A percentile compares a stretch with the other conserved stretches of the same genome.
These are phyloP conservation scores for Artibeus jamaicensis DNA, from an alignment of 2,797 vertebrate species.

Conservation along the genomic window DNA sequence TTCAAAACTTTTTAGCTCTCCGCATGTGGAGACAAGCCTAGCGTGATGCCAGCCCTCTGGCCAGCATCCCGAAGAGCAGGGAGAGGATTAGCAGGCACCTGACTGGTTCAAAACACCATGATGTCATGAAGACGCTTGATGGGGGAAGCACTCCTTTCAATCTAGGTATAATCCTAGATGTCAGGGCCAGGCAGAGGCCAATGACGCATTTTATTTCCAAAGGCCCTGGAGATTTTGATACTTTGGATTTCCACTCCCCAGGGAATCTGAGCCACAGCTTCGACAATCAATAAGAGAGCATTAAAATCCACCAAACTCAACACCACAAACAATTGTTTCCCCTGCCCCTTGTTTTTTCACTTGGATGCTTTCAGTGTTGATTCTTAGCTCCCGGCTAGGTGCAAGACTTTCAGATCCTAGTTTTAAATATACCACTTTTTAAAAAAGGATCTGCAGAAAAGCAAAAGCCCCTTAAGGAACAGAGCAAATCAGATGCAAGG, in stretches of 20 bases:
- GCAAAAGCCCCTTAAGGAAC: conserved; percentile 28
- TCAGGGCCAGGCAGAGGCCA: neutral
- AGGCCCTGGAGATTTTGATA: conserved; percentile 1
- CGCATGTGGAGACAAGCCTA: conserved; percentile 44
- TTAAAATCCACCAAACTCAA: conserved; percentile 25
- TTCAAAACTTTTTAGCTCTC: conserved; percentile 45
- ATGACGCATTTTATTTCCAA: neutral
- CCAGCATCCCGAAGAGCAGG: neutral
- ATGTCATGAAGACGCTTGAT: neutral
- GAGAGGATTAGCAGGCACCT: conserved; percentile 12
- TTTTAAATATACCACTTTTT: conserved; percentile 9
- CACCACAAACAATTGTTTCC: conserved; percentile 7
- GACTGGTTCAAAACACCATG: neutral
- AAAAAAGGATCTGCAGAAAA: conserved; percentile 23
- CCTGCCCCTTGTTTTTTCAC: neutral
- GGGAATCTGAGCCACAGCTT: conserved; percentile 15
- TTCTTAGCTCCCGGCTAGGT: conserved; percentile 37
- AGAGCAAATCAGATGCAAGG: conserved; percentile 41
- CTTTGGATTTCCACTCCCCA: neutral
- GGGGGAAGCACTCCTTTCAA: neutral
- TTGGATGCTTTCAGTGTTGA: conserved; percentile 13
- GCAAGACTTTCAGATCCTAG: neutral
- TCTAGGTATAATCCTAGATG: neutral
- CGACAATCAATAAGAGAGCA: neutral
- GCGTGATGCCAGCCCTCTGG: neutral